A percentile compares a stretch with the other conserved stretches of the same genome.
phyloP scores from a whole-genome alignment of 2,113 vertebrate genomes.

The Alaudala cheleensis region DNA sequence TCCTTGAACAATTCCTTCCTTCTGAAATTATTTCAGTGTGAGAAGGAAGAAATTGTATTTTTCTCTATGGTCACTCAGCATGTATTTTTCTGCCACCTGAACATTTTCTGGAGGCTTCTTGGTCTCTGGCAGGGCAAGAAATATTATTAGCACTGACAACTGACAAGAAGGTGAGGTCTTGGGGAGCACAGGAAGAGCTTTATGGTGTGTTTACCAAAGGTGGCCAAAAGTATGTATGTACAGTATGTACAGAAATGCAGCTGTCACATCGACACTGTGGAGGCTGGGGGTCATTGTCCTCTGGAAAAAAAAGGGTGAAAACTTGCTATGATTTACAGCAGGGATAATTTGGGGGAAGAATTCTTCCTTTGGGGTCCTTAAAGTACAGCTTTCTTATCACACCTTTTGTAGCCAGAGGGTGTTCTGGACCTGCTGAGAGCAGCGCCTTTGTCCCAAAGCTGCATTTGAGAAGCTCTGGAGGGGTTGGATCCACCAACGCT shows the following conservation, averaged over 20 bases:
- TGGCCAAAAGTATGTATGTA: not conserved
- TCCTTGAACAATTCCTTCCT: not conserved
- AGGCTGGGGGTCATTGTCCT: not conserved
- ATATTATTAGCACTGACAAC: not conserved
- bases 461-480: fast-evolving
- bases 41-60: not conserved
- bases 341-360: not conserved
- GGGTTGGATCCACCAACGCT: not conserved
- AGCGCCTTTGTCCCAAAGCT: not conserved
- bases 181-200: not conserved
- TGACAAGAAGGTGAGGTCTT: not conserved
- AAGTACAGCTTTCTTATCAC: not conserved
- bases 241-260: not conserved
- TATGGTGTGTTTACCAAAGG: conserved; percentile 37
- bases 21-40: not conserved
- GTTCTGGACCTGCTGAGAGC: not conserved
- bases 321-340: not conserved
- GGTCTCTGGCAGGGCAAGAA: not conserved
- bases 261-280: fast-evolving
- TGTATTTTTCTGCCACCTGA: not conserved
- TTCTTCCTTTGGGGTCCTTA: not conserved
- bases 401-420: not conserved
- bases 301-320: not conserved
- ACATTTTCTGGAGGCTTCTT: not conserved
- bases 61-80: not conserved